Evolutionary conservation across 1,140 invertebrate genomes (phyloP).

Genomic region (Aphelenchoides fujianensis): DNA sequence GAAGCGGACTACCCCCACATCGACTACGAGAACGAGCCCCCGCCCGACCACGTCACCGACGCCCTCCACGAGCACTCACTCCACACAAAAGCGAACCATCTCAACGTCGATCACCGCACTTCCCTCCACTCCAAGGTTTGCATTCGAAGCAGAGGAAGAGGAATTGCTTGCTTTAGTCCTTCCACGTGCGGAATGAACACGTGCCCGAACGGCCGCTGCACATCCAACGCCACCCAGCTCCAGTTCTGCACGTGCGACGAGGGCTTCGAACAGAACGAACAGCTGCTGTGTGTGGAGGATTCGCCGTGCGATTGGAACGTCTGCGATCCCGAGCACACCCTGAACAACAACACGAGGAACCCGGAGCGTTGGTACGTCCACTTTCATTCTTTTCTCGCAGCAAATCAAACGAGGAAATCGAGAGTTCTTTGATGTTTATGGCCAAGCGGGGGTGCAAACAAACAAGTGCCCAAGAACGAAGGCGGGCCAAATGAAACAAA

Average conservation of each 20-base stretch:
- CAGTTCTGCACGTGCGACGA: not conserved
- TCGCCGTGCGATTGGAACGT: not conserved
- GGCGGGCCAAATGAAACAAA: too few species aligned
- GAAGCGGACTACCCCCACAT: not conserved
- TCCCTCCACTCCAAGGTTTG: not conserved
- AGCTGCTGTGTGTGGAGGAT: not conserved
- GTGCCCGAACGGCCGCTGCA: constrained; percentile 2
- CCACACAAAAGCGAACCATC: not conserved
- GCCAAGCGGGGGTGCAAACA: too few species aligned
- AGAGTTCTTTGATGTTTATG: too few species aligned
- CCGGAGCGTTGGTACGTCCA: constrained; percentile 2
- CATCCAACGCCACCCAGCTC: not conserved
- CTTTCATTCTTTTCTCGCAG: not conserved
- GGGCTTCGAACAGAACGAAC: not conserved
- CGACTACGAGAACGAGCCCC: not conserved
- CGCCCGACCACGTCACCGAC: too few species aligned
- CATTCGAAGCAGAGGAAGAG: not conserved
- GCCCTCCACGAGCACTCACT: not conserved
- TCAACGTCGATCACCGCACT: not conserved
- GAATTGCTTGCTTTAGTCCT: not conserved
- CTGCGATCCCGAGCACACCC: not conserved
- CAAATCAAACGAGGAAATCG: not conserved
- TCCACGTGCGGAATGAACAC: not conserved
- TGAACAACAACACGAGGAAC: not conserved
- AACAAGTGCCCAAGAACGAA: too few species aligned